Conservation (phyloP, 2,888 invertebrate genomes). For the Dasypolia templi region DNA sequence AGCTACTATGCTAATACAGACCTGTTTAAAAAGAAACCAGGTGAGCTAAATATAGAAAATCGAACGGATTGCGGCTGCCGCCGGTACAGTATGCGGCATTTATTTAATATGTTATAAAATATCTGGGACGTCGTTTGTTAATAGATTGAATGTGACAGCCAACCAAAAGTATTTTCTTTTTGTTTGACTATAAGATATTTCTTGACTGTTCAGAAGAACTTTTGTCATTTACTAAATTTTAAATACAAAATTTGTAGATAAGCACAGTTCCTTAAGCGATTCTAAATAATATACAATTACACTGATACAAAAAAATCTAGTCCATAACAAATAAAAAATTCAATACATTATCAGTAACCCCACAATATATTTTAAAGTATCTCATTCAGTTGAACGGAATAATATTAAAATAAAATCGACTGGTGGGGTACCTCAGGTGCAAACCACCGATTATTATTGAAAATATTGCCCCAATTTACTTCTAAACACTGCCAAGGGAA, state of each 20-base stretch:
- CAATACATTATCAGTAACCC: conserved; percentile 27
- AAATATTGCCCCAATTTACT: conserved; percentile 74
- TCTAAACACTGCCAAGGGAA: conserved; percentile 73
- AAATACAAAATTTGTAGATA: no score
- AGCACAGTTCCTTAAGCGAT: no score
- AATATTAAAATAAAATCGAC: conserved; percentile 58
- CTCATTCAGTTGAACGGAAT: conserved; percentile 41
- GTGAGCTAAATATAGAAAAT: conserved; percentile 54
- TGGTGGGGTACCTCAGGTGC: conserved; percentile 69
- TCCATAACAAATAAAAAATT: not conserved
- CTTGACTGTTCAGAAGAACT: not conserved
- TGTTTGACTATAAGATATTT: no score
- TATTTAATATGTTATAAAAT: not conserved
- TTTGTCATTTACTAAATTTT: not conserved
- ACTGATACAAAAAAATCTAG: not conserved
- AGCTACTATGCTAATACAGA: conserved; percentile 22
- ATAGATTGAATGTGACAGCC: not conserved
- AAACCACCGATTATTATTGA: conserved; percentile 72
- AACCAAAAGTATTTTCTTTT: no score
- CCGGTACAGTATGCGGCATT: not conserved
- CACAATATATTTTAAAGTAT: conserved; percentile 40
- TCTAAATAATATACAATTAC: no score
- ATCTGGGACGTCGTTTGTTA: not conserved
- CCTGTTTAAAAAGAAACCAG: conserved; percentile 37
- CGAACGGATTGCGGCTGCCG: conserved; percentile 32